Evolutionary conservation across 2,888 invertebrate species (phyloP), one percentile per base, ranked within the genome.

Genomic region (Oegoconia quadripuncta): DNA sequence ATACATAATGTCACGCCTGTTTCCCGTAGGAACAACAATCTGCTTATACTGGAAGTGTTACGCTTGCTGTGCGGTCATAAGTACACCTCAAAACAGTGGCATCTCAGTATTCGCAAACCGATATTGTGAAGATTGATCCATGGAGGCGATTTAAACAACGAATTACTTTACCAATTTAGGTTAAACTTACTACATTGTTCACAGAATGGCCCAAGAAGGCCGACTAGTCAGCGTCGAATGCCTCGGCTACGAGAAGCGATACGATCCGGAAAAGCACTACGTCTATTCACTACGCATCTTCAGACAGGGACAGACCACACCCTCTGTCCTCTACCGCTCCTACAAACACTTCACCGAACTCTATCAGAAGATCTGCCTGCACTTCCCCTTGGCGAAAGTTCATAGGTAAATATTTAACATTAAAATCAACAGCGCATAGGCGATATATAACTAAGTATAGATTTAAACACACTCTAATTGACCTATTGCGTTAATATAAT

Each of bases 321-420:
- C 96, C 0, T 92, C 94, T 49, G 94, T 94, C 64, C 89, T 99
- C 36, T 97, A 97, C 74, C 92, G 99, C 43, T 95, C 97, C 0
- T 99, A 97, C 82, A 95, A 97, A 59, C 99, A 99, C 86, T 98
- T 99, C 80, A 94, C 95, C 9, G 99, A 99, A 79, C 92, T 99
- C 41, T 96, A 98, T 74, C 95, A 96, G 76, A 98, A 98, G 84
- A 88, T 99, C 31, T 95, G 96, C 66, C 88, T 95, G 52, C 93
- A 95, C 74, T 98, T 97, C 88, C 97, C 98, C 0, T 88, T 97
- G 51, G 95, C 97, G 9, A 95, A 95, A 72, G 91, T 97, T 53
- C 93, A 96, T 77, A 95, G 96, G 97, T 95, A 74, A 90, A 88
- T 65, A 23, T 20, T 8, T 20, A n/a, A n/a, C n/a, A n/a, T n/a